Evolutionary conservation across 2,797 vertebrate species (phyloP), one percentile per base, ranked within the genome.

Genomic region (Falco naumanni): DNA sequence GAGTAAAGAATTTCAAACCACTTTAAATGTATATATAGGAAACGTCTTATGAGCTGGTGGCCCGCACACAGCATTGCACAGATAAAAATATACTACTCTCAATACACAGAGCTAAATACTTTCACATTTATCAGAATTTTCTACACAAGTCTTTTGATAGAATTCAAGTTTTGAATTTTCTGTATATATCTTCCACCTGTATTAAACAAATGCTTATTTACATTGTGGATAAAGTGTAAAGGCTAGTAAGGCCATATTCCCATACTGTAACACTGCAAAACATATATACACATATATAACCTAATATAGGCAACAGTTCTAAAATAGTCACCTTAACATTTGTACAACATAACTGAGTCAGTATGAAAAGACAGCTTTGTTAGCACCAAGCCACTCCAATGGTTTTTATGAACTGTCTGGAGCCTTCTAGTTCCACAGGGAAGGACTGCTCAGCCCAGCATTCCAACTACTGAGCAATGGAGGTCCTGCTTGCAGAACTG

Each of bases 251-350:
- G 97, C 97, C 94, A 47, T 97, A 95, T 94, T 96, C 89, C 95
- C 96, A 96, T 96, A 84, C 86, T 96, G 95, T 95, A 97, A 97
- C 96, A 97, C 96, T 96, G 97, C 92, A 97, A 97, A 97, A 97
- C 97, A 97, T 97, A 97, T 94, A 94, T 95, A 97, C 94, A 97
- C 80, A 83, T 75, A 82, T 92, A 95, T 87, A 96, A 98, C 98
- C 98, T 98, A 98, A 98, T 98, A 98, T 98, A 98, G 98, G 98
- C 97, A 97, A 96, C 93, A 84, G 80, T 61, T 93, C 94, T 93
- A 94, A 82, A 96, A 96, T 95, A 95, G 91, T 98, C 96, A 97
- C 91, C 93, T 96, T 97, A 91, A 91, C 97, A 89, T 97, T 82
- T 97, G 95, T 94, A 97, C 94, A 96, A 96, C 95, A 93, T 95